Percentiles rank a stretch among this genome's conserved stretches.
phyloP scores from a whole-genome alignment of 2,888 invertebrate species.

The Bellardia pandia region DNA sequence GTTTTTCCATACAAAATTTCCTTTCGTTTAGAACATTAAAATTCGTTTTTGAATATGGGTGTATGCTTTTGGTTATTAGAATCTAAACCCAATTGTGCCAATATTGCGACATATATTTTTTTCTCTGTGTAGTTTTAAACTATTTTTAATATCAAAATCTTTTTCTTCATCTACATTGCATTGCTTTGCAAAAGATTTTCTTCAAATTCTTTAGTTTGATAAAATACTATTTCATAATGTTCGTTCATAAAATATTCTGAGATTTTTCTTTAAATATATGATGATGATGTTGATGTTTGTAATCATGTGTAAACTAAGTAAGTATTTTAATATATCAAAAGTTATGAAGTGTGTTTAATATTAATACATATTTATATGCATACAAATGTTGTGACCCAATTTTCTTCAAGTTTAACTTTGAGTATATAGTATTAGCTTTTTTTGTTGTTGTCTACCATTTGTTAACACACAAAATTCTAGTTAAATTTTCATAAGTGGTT shows the following conservation, averaged over 20 bases:
- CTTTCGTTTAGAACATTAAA: too few species aligned
- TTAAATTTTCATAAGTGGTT: slow-evolving; percentile 14
- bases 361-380: not conserved
- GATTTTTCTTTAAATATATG: slow-evolving; percentile 16
- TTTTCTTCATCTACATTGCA: slow-evolving; percentile 11
- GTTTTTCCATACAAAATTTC: too few species aligned
- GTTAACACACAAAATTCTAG: slow-evolving; percentile 12
- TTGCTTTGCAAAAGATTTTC: slow-evolving; percentile 3
- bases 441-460: not conserved
- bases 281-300: not conserved
- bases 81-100: too few species aligned
- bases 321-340: slow-evolving; percentile 20
- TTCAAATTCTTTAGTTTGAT: slow-evolving; percentile 8
- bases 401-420: slow-evolving; percentile 42
- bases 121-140: not conserved
- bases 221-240: not conserved
- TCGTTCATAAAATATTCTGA: slow-evolving; percentile 13
- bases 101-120: not conserved
- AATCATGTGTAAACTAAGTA: slow-evolving; percentile 37
- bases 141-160: not conserved
- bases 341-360: slow-evolving; percentile 21
- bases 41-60: too few species aligned
- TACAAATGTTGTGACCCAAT: slow-evolving; percentile 45
- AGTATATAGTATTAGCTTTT: not conserved
- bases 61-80: too few species aligned